A percentile compares a stretch with the other conserved stretches of the same genome.
Conservation (phyloP, 1,140 invertebrate genomes). For the Sinonovacula constricta region DNA sequence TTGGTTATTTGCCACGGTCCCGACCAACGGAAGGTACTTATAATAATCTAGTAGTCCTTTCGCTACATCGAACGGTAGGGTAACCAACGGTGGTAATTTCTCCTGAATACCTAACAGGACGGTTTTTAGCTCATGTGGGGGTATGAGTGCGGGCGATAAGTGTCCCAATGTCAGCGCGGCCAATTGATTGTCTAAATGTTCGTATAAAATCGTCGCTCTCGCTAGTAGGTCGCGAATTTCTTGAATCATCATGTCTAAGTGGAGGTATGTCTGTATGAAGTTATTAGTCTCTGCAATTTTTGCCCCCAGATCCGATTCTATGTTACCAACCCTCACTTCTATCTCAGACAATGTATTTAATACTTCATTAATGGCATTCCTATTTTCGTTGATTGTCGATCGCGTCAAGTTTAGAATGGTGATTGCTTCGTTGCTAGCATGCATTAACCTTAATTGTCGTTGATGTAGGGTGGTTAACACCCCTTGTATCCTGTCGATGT, state of each 20-base stretch:
- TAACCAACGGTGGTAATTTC: background rate
- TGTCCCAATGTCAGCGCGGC: background rate
- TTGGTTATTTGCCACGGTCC: too few relatives aligned
- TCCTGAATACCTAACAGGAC: background rate
- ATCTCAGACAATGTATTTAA: background rate
- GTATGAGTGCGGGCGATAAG: background rate
- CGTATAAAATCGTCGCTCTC: too few relatives aligned
- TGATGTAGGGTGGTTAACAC: too few relatives aligned
- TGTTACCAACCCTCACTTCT: background rate
- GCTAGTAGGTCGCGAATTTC: background rate
- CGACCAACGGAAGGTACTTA: too few relatives aligned
- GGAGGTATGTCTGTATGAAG: background rate
- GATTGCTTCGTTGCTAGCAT: background rate
- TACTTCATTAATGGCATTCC: slow-evolving; percentile 1
- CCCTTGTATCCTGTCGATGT: too few relatives aligned
- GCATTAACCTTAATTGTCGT: background rate
- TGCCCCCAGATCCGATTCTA: background rate
- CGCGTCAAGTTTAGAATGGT: background rate
- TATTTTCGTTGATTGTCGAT: background rate
- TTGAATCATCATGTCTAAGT: background rate
- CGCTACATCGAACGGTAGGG: background rate
- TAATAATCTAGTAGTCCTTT: background rate
- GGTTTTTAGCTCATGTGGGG: background rate
- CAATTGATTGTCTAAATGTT: too few relatives aligned
- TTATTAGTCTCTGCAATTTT: background rate